Percentiles rank a stretch among this genome's conserved stretches.
Evolutionary conservation across 2,888 invertebrate species (phyloP).

Genomic region (Euproctis similis): DNA sequence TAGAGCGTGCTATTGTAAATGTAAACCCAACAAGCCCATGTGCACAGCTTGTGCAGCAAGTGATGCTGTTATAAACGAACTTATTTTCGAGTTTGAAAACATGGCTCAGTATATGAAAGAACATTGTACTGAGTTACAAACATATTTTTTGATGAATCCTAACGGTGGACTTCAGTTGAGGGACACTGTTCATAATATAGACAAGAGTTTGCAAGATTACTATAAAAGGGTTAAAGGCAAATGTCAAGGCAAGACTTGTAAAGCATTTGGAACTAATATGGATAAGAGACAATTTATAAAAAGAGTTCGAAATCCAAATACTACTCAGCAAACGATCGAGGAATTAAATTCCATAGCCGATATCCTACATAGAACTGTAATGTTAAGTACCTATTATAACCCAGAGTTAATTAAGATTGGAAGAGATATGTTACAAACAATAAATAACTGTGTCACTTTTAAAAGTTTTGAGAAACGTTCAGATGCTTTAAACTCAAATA

Average conservation of each 20-base stretch:
- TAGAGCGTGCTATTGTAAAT: constrained; percentile 47
- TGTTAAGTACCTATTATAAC: constrained; percentile 19
- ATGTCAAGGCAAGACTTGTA: constrained; percentile 47
- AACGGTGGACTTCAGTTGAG: constrained; percentile 47
- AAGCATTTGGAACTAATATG: constrained; percentile 35
- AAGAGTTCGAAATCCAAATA: constrained; percentile 7
- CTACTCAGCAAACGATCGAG: constrained; percentile 11
- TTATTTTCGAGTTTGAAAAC: constrained; percentile 53
- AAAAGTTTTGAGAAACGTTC: constrained; percentile 17
- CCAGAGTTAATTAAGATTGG: constrained; percentile 24
- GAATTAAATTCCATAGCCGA: constrained; percentile 23
- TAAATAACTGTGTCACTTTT: constrained; percentile 22
- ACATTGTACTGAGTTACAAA: constrained; percentile 61
- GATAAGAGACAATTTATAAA: constrained; percentile 34
- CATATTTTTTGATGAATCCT: constrained; percentile 57
- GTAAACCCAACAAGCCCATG: constrained; percentile 44
- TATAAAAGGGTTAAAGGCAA: constrained; percentile 52
- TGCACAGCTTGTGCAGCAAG: constrained; percentile 53
- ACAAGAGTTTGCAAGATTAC: constrained; percentile 44
- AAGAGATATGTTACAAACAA: constrained; percentile 18
- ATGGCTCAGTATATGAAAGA: constrained; percentile 48
- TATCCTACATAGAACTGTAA: constrained; percentile 25
- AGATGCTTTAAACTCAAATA: constrained; percentile 3
- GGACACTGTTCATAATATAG: constrained; percentile 45
- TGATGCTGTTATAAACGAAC: constrained; percentile 50